Base-by-base conservation (phyloP, 2,797 vertebrate species). In the Melanotaenia nigrans region DNA sequence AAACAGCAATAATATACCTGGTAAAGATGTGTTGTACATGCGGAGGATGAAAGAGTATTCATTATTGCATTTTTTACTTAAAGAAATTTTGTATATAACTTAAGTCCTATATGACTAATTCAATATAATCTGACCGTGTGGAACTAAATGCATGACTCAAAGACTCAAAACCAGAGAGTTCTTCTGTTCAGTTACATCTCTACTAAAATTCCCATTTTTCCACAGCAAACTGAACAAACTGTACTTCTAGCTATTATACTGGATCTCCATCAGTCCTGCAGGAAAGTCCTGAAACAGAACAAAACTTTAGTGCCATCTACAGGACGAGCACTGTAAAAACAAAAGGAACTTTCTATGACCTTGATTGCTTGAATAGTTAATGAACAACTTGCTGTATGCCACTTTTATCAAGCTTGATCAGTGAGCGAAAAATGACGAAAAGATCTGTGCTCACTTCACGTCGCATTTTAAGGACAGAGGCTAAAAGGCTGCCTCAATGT, bases 281-380 rank as follows among this genome's bases (percentile, higher is more conserved):
- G 63, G 57, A 38, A 56, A 38, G 73, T 22, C 65, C n/a, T 25
- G 28, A 5, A 36, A 47, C 1, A 80, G 33, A 68, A 67, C 68
- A 84, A 83, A 87, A 55, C 91, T 83, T 75, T 73, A 89, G 71
- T 81, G 80, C 92, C 93, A 91, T 85, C 93, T 93, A 80, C 78
- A 88, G 92, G 88, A 61, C 7, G 0, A 0, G n/a, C 1, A 22
- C 53, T 20, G 78, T 35, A 87, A 84, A 77, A 85, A 75, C 90
- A 71, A 77, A 84, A 90, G 42, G 91, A 93, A 93, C 91, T 93
- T 75, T 88, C 49, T 40, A 63, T 93, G 93, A 94, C 92, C 93
- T 88, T 83, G 79, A 81, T 67, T 76, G 79, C 75, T 56, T 84
- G 84, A 81, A 88, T 83, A 69, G 69, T 82, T 88, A 89, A 88